Percentiles rank a stretch among this genome's conserved stretches.
Evolutionary conservation across 1,140 invertebrate genomes (phyloP).

Genomic region (Galleria mellonella): DNA sequence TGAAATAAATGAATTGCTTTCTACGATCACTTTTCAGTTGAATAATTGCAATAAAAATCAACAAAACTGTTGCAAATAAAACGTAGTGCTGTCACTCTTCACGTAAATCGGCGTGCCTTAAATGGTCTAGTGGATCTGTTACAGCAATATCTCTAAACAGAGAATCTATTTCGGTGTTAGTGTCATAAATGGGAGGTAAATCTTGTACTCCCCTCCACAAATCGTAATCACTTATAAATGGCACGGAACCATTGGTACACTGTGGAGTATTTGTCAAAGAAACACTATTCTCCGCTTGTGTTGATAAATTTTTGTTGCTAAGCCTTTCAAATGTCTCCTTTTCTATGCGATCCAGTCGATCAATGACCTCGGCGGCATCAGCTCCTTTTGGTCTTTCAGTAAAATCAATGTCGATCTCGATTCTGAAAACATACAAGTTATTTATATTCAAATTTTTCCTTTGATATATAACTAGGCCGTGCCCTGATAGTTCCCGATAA

Average conservation of each 20-base stretch:
- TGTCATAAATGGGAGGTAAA: neutral
- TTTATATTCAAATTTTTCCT: too few species aligned
- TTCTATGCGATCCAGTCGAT: conserved; percentile 55
- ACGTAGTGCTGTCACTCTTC: too few species aligned
- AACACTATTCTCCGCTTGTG: neutral
- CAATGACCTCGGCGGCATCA: conserved; percentile 42
- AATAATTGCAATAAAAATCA: too few species aligned
- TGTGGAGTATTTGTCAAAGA: conserved; percentile 4
- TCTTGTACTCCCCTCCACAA: conserved; percentile 8
- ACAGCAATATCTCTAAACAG: too few species aligned
- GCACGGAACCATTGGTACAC: conserved; percentile 2
- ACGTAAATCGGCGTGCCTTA: too few species aligned
- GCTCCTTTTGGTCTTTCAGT: conserved; percentile 29
- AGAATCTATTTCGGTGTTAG: conserved; percentile 8
- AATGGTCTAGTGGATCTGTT: too few species aligned
- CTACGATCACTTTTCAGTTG: too few species aligned
- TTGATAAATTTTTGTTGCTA: conserved; percentile 13
- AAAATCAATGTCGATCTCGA: conserved; percentile 56
- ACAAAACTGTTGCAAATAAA: too few species aligned
- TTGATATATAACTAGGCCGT: too few species aligned
- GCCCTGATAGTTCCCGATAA: too few species aligned
- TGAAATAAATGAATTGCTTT: too few species aligned
- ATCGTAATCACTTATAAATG: conserved; percentile 13
- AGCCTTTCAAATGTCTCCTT: conserved; percentile 46
- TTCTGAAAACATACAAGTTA: conserved; percentile 34